A percentile compares a stretch with the other conserved stretches of the same genome.
phyloP scores from a whole-genome alignment of 1,140 invertebrate genomes.

The Drusus annulatus region DNA sequence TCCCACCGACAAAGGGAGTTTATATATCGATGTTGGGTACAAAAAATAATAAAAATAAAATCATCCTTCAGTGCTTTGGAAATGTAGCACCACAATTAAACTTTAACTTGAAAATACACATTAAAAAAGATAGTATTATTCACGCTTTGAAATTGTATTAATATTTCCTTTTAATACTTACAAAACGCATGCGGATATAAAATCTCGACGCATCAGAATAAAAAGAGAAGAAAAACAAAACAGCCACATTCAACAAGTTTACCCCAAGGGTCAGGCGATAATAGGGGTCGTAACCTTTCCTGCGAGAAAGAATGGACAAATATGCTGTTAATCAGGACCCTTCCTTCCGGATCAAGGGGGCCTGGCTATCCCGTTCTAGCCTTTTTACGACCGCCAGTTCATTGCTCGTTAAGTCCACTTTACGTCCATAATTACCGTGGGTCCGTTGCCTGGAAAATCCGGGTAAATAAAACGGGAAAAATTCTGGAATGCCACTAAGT shows the following conservation, averaged over 20 bases:
- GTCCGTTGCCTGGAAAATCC: conserved; percentile 11
- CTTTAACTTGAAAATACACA: no score
- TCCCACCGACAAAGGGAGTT: no score
- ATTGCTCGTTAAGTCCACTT: conserved; percentile 51
- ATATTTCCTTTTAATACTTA: no score
- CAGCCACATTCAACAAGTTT: conserved; percentile 45
- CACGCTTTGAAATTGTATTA: no score
- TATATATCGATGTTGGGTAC: no score
- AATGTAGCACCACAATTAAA: no score
- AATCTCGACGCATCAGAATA: background rate
- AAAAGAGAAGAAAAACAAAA: background rate
- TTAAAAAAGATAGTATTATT: no score
- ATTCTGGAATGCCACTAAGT: conserved; percentile 22
- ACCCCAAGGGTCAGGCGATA: conserved; percentile 30
- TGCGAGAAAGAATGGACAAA: conserved; percentile 34
- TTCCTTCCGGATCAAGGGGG: conserved; percentile 20
- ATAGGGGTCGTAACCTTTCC: conserved; percentile 23
- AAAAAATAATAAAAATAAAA: no score
- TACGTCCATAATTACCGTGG: conserved; percentile 45
- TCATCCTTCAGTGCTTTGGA: no score
- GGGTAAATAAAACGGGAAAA: conserved; percentile 42
- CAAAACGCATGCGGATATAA: no score
- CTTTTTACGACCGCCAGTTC: conserved; percentile 50
- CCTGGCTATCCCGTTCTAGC: conserved; percentile 16
- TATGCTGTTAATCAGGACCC: conserved; percentile 48